Evolutionary conservation across 37 sponge, comb jelly and placozoan genomes (phyloP), one percentile per base, ranked within the genome.

Genomic region (Hexactinellida sp.): DNA sequence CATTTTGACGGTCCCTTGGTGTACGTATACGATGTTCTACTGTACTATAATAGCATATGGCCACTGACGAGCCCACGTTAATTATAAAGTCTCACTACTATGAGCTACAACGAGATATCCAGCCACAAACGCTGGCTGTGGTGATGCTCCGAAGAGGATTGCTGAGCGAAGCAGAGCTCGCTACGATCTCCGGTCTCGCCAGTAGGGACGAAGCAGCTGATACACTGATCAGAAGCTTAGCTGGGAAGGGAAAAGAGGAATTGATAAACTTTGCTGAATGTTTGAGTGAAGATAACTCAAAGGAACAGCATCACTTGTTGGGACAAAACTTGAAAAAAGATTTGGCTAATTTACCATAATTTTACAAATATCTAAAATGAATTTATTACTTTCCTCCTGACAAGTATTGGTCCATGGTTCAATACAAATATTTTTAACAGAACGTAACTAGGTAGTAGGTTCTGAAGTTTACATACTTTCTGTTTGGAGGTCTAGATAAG

Each of bases 171-270:
- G 13, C 3, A 23, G 76, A 63, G 13, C 30, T 32, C 13, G 34
- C 34, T 28, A 21, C 76, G 3, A 63, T 63, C 13, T 25, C 76
- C 34, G 3, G 5, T 3, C 1, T n/a, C 5, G 34, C 25, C 3
- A 63, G 76, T n/a, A 63, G 76, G 30, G 76, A 63, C 76, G 76
- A 63, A 32, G 76, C 76, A 25, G 76, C 76, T n/a, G 76, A 63
- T 63, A 7, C 3, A n/a, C 13, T 63, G 34, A 63, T 63, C 76
- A 63, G 76, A 63, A 25, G 19, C 5, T n/a, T 63, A 63, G 76
- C 76, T 63, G 76, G 76, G 30, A 63, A 63, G 30, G 76, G 76
- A n/a, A 28, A 63, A 63, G 76, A 23, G 34, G 76, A 1, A n/a
- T 63, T 63, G 34, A n/a, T 63, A 21, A 28, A 28, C 1, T 63